Percentiles rank a stretch among this genome's conserved stretches.
Conservation (phyloP, 2,888 invertebrate genomes). For the Cephus pygmeus region DNA sequence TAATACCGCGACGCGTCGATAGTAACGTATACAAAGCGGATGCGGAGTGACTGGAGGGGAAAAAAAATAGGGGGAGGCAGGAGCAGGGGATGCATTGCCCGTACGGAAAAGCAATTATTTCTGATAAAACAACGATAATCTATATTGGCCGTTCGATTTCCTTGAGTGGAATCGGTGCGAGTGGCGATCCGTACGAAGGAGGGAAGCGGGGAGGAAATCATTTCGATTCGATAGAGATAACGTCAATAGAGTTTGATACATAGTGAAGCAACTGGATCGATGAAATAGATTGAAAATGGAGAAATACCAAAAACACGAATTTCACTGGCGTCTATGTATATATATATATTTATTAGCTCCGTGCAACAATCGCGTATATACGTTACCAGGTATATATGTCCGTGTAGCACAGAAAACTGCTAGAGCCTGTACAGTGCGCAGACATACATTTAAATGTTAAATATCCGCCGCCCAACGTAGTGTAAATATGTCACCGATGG, state of each 20-base stretch:
- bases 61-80: constrained; percentile 18
- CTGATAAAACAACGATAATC: constrained; percentile 37
- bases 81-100: constrained; percentile 20
- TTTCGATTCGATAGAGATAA: neutral
- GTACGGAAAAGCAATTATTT: constrained; percentile 35
- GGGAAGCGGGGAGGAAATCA: neutral
- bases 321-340: neutral
- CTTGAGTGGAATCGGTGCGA: neutral
- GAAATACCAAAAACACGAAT: neutral
- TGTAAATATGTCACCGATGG: constrained; percentile 41
- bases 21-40: constrained; percentile 17
- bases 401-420: neutral
- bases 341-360: neutral
- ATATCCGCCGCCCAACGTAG: constrained; percentile 43
- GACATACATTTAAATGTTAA: constrained; percentile 55
- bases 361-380: neutral
- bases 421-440: neutral
- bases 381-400: neutral
- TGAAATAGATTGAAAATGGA: neutral
- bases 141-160: constrained; percentile 14
- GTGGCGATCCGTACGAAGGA: neutral
- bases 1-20: constrained; percentile 11
- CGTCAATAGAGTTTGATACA: neutral
- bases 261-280: neutral
- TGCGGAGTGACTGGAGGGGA: neutral